Evolutionary conservation across 2,113 vertebrate genomes (phyloP).

Genomic region (Rhinoptilus africanus): DNA sequence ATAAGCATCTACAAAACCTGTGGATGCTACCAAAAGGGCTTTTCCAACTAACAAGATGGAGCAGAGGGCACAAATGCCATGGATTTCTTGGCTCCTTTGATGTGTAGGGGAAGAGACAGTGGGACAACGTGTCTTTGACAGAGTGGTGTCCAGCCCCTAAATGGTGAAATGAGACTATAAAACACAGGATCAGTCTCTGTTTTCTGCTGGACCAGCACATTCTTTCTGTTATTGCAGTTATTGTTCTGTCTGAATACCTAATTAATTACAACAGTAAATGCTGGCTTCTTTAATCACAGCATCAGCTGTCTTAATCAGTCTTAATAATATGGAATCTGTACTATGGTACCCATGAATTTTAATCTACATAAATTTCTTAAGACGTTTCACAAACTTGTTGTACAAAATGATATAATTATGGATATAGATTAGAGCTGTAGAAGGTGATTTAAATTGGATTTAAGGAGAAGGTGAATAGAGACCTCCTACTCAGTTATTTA

Average conservation of each 20-base stretch:
- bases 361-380: slow-evolving; percentile 78
- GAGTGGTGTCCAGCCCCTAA: neutral
- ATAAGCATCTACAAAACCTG: neutral
- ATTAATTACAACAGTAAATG: slow-evolving; percentile 76
- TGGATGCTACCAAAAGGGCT: neutral
- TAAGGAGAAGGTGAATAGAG: slow-evolving; percentile 64
- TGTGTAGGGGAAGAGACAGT: neutral
- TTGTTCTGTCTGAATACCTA: slow-evolving; percentile 78
- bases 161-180: neutral
- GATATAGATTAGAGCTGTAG: slow-evolving; percentile 72
- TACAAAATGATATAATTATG: slow-evolving; percentile 71
- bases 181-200: slow-evolving; percentile 17
- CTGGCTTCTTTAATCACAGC: slow-evolving; percentile 74
- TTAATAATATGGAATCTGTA: slow-evolving; percentile 74
- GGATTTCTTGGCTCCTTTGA: neutral
- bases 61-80: neutral
- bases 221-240: slow-evolving; percentile 68
- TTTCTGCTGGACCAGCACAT: slow-evolving; percentile 67
- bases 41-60: neutral
- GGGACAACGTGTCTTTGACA: neutral
- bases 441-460: slow-evolving; percentile 73
- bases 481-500: slow-evolving; percentile 41
- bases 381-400: slow-evolving; percentile 68
- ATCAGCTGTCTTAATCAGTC: slow-evolving; percentile 78
- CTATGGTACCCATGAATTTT: slow-evolving; percentile 73